phyloP scores from a whole-genome alignment of 2,797 vertebrate species.

The Anguilla marmorata region DNA sequence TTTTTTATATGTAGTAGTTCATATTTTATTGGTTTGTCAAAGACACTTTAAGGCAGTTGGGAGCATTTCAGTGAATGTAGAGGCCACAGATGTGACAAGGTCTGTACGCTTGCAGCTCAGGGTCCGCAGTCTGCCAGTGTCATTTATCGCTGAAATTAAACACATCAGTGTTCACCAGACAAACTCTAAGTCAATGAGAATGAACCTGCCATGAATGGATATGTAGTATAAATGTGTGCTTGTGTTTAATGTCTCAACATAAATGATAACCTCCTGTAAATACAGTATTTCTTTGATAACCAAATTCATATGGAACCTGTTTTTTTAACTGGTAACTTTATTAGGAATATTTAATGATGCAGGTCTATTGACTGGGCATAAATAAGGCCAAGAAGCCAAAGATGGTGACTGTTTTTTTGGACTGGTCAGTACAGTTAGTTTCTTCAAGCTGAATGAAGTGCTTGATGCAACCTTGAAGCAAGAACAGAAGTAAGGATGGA shows the following conservation, averaged over 20 bases:
- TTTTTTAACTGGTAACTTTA: neutral
- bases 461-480: too few relatives aligned
- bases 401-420: too few relatives aligned
- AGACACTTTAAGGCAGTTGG: conserved; percentile 13
- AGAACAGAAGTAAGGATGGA: too few relatives aligned
- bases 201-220: neutral
- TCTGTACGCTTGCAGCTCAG: neutral
- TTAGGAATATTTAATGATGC: neutral
- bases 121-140: too few relatives aligned
- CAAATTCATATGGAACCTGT: neutral
- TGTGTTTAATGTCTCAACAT: neutral
- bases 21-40: conserved; percentile 10
- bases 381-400: neutral
- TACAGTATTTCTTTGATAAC: neutral
- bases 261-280: neutral
- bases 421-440: neutral
- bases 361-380: neutral
- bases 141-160: conserved; percentile 1
- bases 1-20: neutral
- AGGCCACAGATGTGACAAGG: neutral
- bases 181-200: neutral
- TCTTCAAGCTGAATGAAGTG: neutral
- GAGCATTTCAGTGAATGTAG: neutral
- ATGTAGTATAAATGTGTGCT: neutral
- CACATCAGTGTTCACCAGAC: neutral